A percentile compares a stretch with the other conserved stretches of the same genome.
Conservation (phyloP, 2,888 invertebrate genomes). For the Agrotis puta region DNA sequence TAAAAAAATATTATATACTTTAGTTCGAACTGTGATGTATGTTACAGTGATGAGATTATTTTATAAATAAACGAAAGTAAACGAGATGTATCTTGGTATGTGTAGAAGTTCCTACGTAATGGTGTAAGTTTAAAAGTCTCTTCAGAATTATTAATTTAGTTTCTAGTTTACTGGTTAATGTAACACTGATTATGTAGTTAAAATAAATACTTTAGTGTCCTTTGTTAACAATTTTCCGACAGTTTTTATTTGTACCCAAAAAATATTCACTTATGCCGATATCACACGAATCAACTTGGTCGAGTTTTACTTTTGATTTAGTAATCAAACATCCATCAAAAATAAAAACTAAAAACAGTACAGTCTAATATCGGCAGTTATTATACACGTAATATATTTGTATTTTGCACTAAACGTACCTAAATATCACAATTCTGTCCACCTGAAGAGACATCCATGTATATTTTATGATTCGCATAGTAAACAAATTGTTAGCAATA, state of each 20-base stretch:
- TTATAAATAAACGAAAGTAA: constrained; percentile 49
- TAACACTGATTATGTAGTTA: not conserved
- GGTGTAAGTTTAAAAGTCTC: constrained; percentile 51
- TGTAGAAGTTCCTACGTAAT: constrained; percentile 74
- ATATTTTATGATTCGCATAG: constrained; percentile 54
- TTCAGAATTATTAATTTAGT: constrained; percentile 39
- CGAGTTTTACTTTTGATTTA: not conserved
- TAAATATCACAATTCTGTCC: constrained; percentile 51
- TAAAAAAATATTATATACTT: constrained; percentile 26
- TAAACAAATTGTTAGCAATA: constrained; percentile 65
- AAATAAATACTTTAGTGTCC: too few relatives aligned
- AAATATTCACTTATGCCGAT: not conserved
- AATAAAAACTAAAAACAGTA: too few relatives aligned
- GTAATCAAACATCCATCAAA: too few relatives aligned
- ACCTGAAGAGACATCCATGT: constrained; percentile 53
- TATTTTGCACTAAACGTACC: constrained; percentile 8
- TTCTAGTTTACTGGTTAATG: constrained; percentile 25
- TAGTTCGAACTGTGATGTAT: constrained; percentile 73
- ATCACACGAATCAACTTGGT: not conserved
- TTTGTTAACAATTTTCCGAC: not conserved
- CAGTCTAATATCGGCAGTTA: not conserved
- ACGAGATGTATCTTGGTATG: constrained; percentile 39
- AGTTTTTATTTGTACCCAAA: not conserved
- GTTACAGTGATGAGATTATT: constrained; percentile 72
- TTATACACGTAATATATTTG: not conserved